Conservation (phyloP, 2,113 vertebrate species). For the Bucco capensis region DNA sequence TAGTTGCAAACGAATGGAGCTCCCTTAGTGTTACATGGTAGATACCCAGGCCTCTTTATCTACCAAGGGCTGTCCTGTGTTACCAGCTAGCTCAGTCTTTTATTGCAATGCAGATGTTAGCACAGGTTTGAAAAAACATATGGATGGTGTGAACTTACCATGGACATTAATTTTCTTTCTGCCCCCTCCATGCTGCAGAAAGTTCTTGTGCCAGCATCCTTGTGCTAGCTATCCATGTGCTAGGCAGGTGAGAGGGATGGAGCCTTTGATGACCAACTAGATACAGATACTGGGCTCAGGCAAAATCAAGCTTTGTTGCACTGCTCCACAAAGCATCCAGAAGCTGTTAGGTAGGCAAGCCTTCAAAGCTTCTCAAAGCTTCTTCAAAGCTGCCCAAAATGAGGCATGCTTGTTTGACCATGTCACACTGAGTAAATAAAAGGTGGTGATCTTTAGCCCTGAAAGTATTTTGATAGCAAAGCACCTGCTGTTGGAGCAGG, state of each 20-base stretch:
- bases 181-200: neutral
- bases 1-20: too few relatives aligned
- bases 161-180: too few relatives aligned
- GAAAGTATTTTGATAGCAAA: neutral
- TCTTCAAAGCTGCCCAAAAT: too few relatives aligned
- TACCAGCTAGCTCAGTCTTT: too few relatives aligned
- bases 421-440: neutral
- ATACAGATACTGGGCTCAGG: neutral
- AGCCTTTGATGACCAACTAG: neutral
- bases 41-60: too few relatives aligned
- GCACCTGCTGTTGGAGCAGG: rapidly evolving
- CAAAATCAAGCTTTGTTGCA: neutral
- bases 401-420: neutral
- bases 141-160: too few relatives aligned
- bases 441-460: neutral
- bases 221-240: rapidly evolving
- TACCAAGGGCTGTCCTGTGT: too few relatives aligned
- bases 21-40: too few relatives aligned
- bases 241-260: neutral
- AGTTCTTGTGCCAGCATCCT: neutral
- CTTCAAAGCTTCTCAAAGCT: neutral
- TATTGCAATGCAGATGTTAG: too few relatives aligned
- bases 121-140: too few relatives aligned
- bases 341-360: neutral
- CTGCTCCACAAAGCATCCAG: neutral